Conservation (phyloP, 2,113 vertebrate species). For the Stercorarius parasiticus region DNA sequence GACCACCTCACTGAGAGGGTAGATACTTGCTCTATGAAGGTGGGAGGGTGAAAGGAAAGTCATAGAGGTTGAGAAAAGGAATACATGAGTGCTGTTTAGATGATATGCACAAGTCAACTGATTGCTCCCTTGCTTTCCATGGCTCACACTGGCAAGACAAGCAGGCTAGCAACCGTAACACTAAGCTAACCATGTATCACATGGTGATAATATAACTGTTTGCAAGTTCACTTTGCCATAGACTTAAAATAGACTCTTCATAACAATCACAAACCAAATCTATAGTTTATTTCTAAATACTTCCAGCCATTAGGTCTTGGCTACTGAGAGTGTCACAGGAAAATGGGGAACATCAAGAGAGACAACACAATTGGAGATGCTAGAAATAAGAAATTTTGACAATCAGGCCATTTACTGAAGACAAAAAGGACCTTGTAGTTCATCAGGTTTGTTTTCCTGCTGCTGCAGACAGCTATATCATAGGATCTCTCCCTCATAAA, state of each 20-base stretch:
- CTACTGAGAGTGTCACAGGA: neutral
- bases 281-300: neutral
- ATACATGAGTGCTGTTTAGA: neutral
- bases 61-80: neutral
- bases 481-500: neutral
- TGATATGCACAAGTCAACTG: neutral
- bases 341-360: neutral
- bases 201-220: neutral
- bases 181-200: neutral
- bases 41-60: neutral
- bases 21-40: neutral
- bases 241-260: neutral
- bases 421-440: neutral
- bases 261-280: neutral
- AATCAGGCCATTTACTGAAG: neutral
- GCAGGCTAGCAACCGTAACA: neutral
- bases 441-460: neutral
- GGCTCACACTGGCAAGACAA: neutral
- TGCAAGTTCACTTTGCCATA: neutral
- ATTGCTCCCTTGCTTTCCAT: neutral
- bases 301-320: neutral
- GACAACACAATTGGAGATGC: neutral
- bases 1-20: neutral
- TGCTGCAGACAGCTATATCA: neutral
- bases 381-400: neutral